phyloP scores from a whole-genome alignment of 2,888 invertebrate genomes.

The Geophilus truncorum region DNA sequence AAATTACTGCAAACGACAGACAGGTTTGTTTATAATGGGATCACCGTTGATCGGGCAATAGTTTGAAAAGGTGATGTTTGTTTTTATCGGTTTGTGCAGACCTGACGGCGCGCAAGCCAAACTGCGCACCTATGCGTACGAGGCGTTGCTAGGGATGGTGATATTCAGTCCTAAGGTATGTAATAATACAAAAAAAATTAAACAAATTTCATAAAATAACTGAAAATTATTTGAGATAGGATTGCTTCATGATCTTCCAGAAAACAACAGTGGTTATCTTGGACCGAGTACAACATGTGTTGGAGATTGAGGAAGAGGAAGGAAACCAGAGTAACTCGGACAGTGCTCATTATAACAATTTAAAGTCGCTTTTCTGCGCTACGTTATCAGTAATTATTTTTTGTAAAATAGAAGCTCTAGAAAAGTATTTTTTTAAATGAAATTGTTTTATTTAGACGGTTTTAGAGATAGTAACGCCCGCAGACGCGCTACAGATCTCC shows the following conservation, averaged over 20 bases:
- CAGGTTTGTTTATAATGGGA: too few species aligned
- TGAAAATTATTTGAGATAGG: conserved; percentile 51
- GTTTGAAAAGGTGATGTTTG: too few species aligned
- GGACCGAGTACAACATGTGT: conserved; percentile 84
- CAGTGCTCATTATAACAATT: conserved; percentile 88
- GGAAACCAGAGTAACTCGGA: conserved; percentile 80
- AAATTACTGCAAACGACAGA: too few species aligned
- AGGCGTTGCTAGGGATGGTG: conserved; percentile 99
- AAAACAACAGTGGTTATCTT: conserved; percentile 96
- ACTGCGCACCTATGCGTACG: conserved; percentile 93
- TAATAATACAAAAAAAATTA: too few species aligned
- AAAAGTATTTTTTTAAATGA: too few species aligned
- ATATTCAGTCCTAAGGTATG: conserved; percentile 82
- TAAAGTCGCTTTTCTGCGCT: conserved; percentile 93
- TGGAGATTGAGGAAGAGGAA: conserved; percentile 92
- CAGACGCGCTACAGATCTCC: too few species aligned
- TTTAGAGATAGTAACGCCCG: too few species aligned
- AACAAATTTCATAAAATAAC: too few species aligned
- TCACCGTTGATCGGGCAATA: too few species aligned
- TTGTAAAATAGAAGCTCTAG: too few species aligned
- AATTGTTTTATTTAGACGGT: too few species aligned
- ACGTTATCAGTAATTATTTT: conserved; percentile 62
- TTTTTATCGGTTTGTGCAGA: too few species aligned
- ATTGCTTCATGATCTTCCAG: conserved; percentile 95
- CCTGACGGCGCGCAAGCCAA: conserved; percentile 90